A percentile compares a stretch with the other conserved stretches of the same genome.
Evolutionary conservation across 2,888 invertebrate genomes (phyloP).

Genomic region (Callinectes sapidus): DNA sequence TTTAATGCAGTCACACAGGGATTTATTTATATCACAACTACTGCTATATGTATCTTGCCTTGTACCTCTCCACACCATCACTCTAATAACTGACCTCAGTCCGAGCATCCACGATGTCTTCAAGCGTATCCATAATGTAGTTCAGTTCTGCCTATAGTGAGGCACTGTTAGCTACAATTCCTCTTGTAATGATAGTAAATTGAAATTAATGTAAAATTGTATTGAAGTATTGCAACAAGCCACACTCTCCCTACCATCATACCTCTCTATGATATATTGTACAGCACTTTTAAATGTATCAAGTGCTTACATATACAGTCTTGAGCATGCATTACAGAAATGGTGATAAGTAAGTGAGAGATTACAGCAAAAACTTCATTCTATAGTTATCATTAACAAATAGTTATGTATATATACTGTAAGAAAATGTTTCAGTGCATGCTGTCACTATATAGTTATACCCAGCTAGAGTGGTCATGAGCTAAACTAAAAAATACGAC

Average conservation of each 20-base stretch:
- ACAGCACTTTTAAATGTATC: neutral
- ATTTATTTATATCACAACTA: no score
- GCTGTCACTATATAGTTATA: neutral
- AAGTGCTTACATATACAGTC: neutral
- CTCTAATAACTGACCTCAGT: slow-evolving; percentile 41
- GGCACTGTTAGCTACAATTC: neutral
- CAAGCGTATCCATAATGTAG: slow-evolving; percentile 38
- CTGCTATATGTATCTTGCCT: neutral
- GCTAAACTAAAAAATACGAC: no score
- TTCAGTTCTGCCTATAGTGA: slow-evolving; percentile 9
- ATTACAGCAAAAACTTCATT: neutral
- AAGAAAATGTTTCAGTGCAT: neutral
- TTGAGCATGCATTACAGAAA: neutral
- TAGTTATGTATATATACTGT: neutral
- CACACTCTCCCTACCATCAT: neutral
- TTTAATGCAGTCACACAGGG: no score
- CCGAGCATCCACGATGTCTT: slow-evolving; percentile 45
- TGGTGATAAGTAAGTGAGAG: neutral
- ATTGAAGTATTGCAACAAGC: neutral
- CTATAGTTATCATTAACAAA: neutral
- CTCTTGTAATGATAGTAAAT: neutral
- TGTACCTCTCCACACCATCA: neutral
- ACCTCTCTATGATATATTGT: neutral
- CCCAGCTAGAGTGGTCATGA: no score
- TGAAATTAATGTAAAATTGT: neutral